Evolutionary conservation across 2,888 invertebrate genomes (phyloP), one percentile per base, ranked within the genome.

Genomic region (Uloborus plumipes): DNA sequence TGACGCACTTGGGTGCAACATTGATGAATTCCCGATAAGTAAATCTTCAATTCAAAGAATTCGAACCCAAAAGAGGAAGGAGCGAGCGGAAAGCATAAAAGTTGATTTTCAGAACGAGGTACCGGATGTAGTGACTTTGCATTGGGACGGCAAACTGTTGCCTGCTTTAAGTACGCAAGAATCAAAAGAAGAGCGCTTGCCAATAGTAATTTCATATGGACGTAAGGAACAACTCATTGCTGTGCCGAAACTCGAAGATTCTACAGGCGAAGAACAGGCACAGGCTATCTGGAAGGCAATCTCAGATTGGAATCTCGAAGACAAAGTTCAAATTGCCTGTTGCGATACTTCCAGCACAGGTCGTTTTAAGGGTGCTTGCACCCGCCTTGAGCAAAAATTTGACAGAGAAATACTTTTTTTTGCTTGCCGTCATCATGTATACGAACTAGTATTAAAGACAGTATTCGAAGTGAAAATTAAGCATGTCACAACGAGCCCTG

Each of bases 291-390:
- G 26, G 61, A 18, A 26, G 18, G 61, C 20, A 20, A 9, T 61
- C 11, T 22, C 4, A 18, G 61, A 61, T 61, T 61, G 61, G 61
- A 61, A 61, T 61, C 16, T 61, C 61, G 61, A 61, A 61, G 61
- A 61, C 14, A 2, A 61, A 61, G 61, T 61, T 15, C 61, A 61
- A 26, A 61, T 61, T 61, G 6, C 9, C 11, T 61, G 61, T 61
- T 61, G n/a, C 9, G 61, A 61, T 61, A 20, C 61, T 26, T 61
- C 61, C 15, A 20, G 4, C 1, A 61, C 20, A 7, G 26, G 26
- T 26, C 26, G 26, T 26, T 26, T 26, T n/a, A 55, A 55, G 2
- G 55, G 55, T 55, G 55, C 18, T 18, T 55, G 18, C 18, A 6
- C 18, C n/a, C 55, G 2, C 6, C 18, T 55, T n/a, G 2, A 55